Base-by-base conservation (phyloP, 2,888 invertebrate genomes). In the Flabesymbios commensalis region DNA sequence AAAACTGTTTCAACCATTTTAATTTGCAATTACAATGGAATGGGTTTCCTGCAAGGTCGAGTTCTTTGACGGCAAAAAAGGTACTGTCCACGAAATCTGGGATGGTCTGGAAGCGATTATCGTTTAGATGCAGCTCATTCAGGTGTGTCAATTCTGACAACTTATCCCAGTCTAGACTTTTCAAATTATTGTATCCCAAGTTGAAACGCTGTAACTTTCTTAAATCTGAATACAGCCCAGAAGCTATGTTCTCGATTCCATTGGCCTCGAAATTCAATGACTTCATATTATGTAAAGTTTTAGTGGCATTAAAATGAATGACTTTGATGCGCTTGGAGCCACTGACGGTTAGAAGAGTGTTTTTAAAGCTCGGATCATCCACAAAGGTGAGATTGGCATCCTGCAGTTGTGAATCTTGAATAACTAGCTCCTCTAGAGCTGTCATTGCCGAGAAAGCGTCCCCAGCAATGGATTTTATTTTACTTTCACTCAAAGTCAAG, bases 1-100 rank as follows among this genome's bases (percentile, higher is more conserved):
- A 67, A 60, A 64, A 68, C 33, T 58, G 49, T 28, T 54, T 33
- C 42, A 68, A 45, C 68, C 68, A 68, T 19, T 24, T n/a, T 4
- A 68, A 59, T 17, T 65, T 63, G 36, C 68, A 68, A 52, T 68
- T 68, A 51, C 68, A 68, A 47, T 68, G 68, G 28, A 65, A 54
- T n/a, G 64, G 65, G 55, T 68, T 68, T 7, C 42, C 49, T 1
- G 58, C 61, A 14, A 68, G 55, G 41, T 39, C 57, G 31, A 68
- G 55, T 22, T 65, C 51, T 41, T 68, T 65, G 43, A 68, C 65
- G 39, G 68, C 61, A 24, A 63, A 63, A 51, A 68, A 65, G 22
- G 58, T 52, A 14, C 45, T 39, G 43, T 56, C 43, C 41, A 65
- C 57, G 14, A 36, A 29, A 24, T 59, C 42, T 7, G 65, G 65